Conservation (phyloP, 2,113 vertebrate genomes). For the Albula goreensis region DNA sequence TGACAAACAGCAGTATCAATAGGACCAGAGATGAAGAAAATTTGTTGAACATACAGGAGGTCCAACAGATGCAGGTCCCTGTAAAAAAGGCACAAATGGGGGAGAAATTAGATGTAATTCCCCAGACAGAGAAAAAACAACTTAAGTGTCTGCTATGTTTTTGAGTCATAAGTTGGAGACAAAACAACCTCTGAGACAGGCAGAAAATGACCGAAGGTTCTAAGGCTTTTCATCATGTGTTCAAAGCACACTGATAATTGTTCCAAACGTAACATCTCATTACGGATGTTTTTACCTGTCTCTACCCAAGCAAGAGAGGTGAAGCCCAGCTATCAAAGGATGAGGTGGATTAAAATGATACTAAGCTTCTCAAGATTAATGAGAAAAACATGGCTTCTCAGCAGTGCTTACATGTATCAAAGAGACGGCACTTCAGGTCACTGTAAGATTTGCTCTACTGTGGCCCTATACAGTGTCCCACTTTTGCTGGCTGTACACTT, state of each 20-base stretch:
- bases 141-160: background rate
- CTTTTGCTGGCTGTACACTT: background rate
- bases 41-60: slow-evolving; percentile 62
- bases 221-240: background rate
- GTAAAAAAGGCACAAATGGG: slow-evolving; percentile 23
- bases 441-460: background rate
- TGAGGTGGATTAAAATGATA: background rate
- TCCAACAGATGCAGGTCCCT: slow-evolving; percentile 70
- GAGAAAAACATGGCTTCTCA: background rate
- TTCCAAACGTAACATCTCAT: background rate
- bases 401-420: background rate
- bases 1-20: too few relatives aligned
- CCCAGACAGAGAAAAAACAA: background rate
- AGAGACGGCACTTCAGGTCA: background rate
- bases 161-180: background rate
- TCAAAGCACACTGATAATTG: background rate
- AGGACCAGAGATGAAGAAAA: background rate
- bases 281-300: background rate
- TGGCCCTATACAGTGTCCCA: too few relatives aligned
- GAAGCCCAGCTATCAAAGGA: background rate
- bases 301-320: background rate
- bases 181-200: background rate
- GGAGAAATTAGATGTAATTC: background rate
- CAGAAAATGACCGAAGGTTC: background rate
- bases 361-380: background rate